Evolutionary conservation across 2,113 vertebrate genomes (phyloP), one percentile per base, ranked within the genome.

Genomic region (Chaetops frenatus): DNA sequence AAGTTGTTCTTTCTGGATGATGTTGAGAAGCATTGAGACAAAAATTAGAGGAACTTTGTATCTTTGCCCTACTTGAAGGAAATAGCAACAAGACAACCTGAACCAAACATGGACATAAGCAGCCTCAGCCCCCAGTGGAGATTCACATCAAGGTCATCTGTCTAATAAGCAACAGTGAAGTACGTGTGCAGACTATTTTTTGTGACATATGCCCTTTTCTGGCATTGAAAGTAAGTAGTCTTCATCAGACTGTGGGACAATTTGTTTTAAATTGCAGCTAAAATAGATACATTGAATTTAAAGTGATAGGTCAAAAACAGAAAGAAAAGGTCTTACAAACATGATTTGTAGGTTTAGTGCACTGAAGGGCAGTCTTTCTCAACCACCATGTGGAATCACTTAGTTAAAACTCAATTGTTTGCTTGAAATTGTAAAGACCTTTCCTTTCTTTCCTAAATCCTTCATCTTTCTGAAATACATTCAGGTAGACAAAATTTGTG

Each of bases 361-460:
- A 70, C 92, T 45, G 54, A 90, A 88, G 51, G 77, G 57, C 38
- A 72, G 62, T 69, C 79, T 96, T 97, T 82, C 69, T 97, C 90
- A 96, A 81, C 65, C 47, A 86, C 82, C 95, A 98, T 97, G 91
- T 98, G 96, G 95, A 98, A 97, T 81, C 81, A 91, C 47, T 97
- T 98, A 97, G 64, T 53, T 58, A 76, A 92, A 87, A 97, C 38
- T 36, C 23, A 65, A n/a, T 86, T 17, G 9, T 89, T 94, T 93
- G 83, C 88, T 95, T 74, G 73, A 88, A 89, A 81, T 47, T 44
- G 47, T 40, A 83, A 95, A 73, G 27, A 73, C 25, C 84, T 38
- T 38, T 38, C 38, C 38, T 38, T 38, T 38, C 38, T 11, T 38
- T 38, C 38, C 38, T 38, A 38, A 38, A 11, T 38, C 31, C 33